These are phyloP conservation scores for Megaceryle alcyon DNA, from an alignment of 2,797 vertebrate species.

Conservation along the genomic window DNA sequence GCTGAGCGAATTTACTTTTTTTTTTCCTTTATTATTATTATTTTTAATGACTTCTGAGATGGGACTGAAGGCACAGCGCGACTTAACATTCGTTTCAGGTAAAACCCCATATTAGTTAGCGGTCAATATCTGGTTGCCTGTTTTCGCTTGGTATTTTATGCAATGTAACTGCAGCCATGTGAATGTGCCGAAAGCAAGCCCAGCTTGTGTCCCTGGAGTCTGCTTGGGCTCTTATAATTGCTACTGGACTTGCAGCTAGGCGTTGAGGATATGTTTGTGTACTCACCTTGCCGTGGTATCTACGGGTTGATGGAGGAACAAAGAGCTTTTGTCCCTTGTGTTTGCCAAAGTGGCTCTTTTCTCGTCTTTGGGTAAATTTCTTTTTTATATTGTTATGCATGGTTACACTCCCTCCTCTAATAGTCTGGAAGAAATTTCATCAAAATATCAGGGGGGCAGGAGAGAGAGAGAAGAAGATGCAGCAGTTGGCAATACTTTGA, in stretches of 20 bases:
- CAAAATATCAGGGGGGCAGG: rapidly evolving
- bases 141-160: not conserved
- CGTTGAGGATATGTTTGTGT: rapidly evolving
- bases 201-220: too few species aligned
- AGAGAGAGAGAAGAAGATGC: not conserved
- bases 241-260: not conserved
- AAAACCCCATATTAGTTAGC: not conserved
- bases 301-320: rapidly evolving
- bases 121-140: rapidly evolving
- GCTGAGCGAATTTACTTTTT: not conserved
- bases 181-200: not conserved
- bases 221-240: not conserved
- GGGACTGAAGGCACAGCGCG: not conserved
- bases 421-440: not conserved
- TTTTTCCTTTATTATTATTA: not conserved
- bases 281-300: not conserved
- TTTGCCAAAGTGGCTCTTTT: not conserved
- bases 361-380: not conserved
- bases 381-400: not conserved
- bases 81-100: not conserved
- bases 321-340: rapidly evolving
- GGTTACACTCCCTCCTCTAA: not conserved
- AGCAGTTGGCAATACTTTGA: rapidly evolving
- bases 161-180: not conserved
- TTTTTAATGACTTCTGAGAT: not conserved